Conservation (phyloP, 1,140 invertebrate genomes). For the Drosophila pruinosa region DNA sequence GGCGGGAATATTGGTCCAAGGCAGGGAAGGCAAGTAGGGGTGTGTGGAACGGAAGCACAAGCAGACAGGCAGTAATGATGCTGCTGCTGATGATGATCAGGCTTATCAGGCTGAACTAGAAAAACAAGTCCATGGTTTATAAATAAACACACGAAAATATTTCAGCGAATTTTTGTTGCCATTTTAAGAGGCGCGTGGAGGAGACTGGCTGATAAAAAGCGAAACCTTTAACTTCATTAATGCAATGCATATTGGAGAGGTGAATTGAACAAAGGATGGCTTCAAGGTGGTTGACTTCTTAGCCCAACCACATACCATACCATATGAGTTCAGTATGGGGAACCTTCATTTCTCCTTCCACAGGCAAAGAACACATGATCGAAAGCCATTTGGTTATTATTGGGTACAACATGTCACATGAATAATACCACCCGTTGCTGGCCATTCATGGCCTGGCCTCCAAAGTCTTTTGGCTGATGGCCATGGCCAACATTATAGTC, state of each 20-base stretch:
- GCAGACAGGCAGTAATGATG: conserved; percentile 18
- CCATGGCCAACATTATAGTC: conserved; percentile 59
- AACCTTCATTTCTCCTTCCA: conserved; percentile 77
- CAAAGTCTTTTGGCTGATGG: conserved; percentile 41
- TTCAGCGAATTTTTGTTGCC: conserved; percentile 23
- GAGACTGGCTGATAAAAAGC: background rate
- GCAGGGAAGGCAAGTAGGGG: background rate
- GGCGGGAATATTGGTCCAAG: background rate
- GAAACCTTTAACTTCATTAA: background rate
- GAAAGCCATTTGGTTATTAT: conserved; percentile 45
- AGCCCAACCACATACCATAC: background rate
- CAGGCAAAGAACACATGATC: conserved; percentile 53
- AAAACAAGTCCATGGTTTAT: conserved; percentile 77
- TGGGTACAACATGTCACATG: conserved; percentile 63
- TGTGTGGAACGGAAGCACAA: conserved; percentile 22
- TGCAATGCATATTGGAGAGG: background rate
- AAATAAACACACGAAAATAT: conserved; percentile 58
- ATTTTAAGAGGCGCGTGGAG: conserved; percentile 31
- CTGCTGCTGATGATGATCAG: conserved; percentile 47
- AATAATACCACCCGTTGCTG: conserved; percentile 28
- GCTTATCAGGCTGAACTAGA: conserved; percentile 76
- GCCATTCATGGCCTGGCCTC: conserved; percentile 65
- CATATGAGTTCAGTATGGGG: background rate
- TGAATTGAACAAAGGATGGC: background rate
- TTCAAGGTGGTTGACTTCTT: background rate